Base-by-base conservation (phyloP, 1,140 invertebrate genomes). In the Pentalonia nigronervosa region DNA sequence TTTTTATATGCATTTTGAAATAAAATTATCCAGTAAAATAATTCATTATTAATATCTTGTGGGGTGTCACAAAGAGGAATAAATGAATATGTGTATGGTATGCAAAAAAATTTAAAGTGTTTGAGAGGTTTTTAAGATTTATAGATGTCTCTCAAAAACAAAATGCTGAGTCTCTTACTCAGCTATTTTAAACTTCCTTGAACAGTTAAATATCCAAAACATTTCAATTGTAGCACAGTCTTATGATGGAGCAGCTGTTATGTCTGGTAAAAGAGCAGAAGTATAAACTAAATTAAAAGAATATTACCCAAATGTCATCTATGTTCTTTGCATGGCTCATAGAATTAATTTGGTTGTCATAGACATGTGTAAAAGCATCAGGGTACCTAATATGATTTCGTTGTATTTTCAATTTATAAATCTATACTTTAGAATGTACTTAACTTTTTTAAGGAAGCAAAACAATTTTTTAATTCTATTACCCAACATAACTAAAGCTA, bases 241-340 rank as follows among this genome's bases (percentile, higher is more conserved):
- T 1, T 89, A 48, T 89, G 87, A 89, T 83, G 94, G 94, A 21
- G 93, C 94, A 53, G 91, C 56, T 93, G 94, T 94, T 25, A 94
- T 94, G 91, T 47, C 94, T 30, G 93, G 93, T 91, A 90, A 94
- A 87, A 93, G 94, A 90, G 91, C 92, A 83, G 90, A 91, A 41
- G 91, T 94, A 90, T 94, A 94, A 90, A 36, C 30, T 45, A 94
- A 94, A 91, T 93, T 94, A 83, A 94, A 94, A 94, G 93, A 94
- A 90, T 50, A 60, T 23, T 94, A 91, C 30, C 94, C 94, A 30
- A 56, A 94, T 91, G 94, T 94, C 36, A 45, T 94, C 48, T 94
- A 94, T 94, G 76, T 94, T 34, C 94, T 94, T 89, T 94, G 94
- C 81, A 53, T 94, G 45, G 94, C 94, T n/a, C 94, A 94, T 87